These are phyloP conservation scores for Aphaenogaster rudis DNA, from an alignment of 1,140 invertebrate genomes.

Conservation along the genomic window DNA sequence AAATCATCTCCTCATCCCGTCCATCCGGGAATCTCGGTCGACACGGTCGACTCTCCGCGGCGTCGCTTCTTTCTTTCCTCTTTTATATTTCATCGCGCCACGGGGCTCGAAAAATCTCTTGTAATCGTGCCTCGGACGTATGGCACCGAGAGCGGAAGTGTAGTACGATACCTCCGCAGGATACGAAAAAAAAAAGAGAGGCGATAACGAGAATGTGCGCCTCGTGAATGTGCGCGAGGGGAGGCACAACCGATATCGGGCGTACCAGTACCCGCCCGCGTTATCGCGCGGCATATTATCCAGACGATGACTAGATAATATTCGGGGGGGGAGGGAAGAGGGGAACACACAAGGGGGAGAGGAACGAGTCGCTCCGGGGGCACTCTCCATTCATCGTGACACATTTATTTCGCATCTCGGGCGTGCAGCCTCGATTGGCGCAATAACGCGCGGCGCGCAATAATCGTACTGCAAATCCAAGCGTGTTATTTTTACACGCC, in stretches of 20 bases:
- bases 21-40: background rate
- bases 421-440: slow-evolving; percentile 17
- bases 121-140: slow-evolving; percentile 30
- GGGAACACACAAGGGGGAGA: background rate
- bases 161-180: slow-evolving; percentile 54
- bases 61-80: background rate
- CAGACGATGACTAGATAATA: slow-evolving; percentile 69
- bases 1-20: slow-evolving; percentile 3
- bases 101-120: background rate
- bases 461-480: background rate
- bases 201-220: slow-evolving; percentile 29
- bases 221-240: background rate
- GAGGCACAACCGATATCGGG: slow-evolving; percentile 4
- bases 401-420: slow-evolving; percentile 42
- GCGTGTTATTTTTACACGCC: too few species aligned
- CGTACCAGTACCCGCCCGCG: background rate
- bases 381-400: slow-evolving; percentile 45
- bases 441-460: slow-evolving; percentile 20
- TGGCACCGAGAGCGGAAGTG: slow-evolving; percentile 49
- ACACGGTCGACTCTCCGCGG: background rate
- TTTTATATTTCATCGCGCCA: slow-evolving; percentile 24
- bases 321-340: background rate
- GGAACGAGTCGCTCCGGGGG: background rate
- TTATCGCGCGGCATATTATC: slow-evolving; percentile 54
- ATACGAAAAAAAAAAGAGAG: slow-evolving; percentile 35